Evolutionary conservation across 2,113 vertebrate genomes (phyloP), one percentile per base, ranked within the genome.

Genomic region (Plotosus lineatus): DNA sequence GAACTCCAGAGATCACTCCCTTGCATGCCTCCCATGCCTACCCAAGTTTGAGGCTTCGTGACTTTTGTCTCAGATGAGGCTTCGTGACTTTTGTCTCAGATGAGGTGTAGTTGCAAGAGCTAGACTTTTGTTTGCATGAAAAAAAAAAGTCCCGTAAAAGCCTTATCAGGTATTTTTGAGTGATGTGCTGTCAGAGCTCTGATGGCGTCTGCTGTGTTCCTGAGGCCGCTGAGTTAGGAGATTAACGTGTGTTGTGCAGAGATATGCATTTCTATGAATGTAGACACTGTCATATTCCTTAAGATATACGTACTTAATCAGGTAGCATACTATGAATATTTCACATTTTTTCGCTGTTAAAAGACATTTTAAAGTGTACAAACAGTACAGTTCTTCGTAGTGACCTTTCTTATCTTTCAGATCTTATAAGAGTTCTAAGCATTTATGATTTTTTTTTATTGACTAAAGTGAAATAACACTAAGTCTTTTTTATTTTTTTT

Each of bases 1-100:
- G 90, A 93, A 84, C 90, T 94, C 12, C 90, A 89, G 26, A 89
- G 85, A 80, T 92, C 92, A 5, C 81, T 94, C 65, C 79, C 90
- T 71, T 92, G 93, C 60, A 58, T 91, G 93, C 60, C 61, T 91
- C 69, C 33, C 72, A 46, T 78, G 5, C 66, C 4, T 23, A 66
- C 2, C 83, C 87, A 77, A 88, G 66, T 48, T 51, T 61, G n/a
- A 69, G 7, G 58, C 83, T 80, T 14, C 28, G 17, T 44, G 19
- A 74, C n/a, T 19, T 80, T 83, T 53, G 86, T 51, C 8, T 33
- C 31, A 48, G 90, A 87, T 31, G 68, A 75, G 28, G 63, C 83
- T 80, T 14, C 28, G 17, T 44, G 19, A 74, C n/a, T 19, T 80
- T 83, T 53, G 86, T 51, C 8, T 33, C 31, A 48, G 90, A 87